Conservation (phyloP, 2,113 vertebrate species). For the Chaetorhynchus papuensis region DNA sequence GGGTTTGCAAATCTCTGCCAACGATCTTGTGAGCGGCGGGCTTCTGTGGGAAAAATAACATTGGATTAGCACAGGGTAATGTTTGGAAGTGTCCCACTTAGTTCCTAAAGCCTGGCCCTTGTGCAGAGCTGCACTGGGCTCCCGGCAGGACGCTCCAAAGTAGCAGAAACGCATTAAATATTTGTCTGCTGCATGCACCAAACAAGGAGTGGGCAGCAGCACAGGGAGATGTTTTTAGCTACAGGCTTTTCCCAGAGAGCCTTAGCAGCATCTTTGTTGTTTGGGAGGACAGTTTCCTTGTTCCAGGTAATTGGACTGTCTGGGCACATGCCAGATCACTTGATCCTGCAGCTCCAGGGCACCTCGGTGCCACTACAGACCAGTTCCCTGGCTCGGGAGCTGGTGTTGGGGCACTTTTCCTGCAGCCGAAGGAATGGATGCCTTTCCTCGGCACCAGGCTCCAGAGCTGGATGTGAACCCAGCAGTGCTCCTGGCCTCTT, state of each 20-base stretch:
- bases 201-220: neutral
- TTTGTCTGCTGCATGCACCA: accelerated
- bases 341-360: neutral
- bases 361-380: accelerated
- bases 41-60: neutral
- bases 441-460: neutral
- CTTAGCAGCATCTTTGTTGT: neutral
- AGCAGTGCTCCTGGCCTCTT: neutral
- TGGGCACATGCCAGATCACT: neutral
- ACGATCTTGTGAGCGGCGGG: neutral
- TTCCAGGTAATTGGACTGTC: neutral
- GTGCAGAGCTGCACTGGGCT: neutral
- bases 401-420: neutral
- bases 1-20: neutral
- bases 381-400: neutral
- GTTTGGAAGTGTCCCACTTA: neutral
- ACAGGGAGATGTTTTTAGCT: neutral
- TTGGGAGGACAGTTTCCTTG: neutral
- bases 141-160: neutral
- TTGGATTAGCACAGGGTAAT: neutral
- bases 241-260: neutral
- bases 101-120: neutral
- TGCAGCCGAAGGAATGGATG: neutral
- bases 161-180: neutral
- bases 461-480: neutral